Conservation (phyloP, 2,113 vertebrate genomes). For the Coreoperca whiteheadi region DNA sequence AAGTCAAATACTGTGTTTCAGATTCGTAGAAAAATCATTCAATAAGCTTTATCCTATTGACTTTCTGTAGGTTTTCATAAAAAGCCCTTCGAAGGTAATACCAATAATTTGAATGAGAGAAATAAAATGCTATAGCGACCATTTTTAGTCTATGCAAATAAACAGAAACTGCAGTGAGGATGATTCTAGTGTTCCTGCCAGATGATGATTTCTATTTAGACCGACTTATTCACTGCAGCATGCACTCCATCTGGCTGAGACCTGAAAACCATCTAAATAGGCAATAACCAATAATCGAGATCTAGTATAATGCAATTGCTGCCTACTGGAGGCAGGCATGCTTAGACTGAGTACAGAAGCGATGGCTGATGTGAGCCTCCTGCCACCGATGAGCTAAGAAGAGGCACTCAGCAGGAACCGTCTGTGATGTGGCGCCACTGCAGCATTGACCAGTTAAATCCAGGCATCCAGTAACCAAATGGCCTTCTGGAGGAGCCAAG, state of each 20-base stretch:
- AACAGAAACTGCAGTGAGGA: background rate
- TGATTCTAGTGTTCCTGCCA: background rate
- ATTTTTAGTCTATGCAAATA: background rate
- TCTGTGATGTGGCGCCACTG: conserved; percentile 61
- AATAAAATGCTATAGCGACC: background rate
- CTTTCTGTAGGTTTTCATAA: background rate
- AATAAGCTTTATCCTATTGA: background rate
- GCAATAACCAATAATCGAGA: conserved; percentile 57
- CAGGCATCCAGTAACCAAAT: conserved; percentile 67
- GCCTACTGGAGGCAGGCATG: conserved; percentile 15
- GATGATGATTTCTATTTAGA: conserved; percentile 5
- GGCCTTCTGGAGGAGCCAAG: conserved; percentile 64
- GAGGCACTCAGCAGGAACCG: conserved; percentile 56
- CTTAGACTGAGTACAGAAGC: conserved; percentile 39
- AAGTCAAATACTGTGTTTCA: background rate
- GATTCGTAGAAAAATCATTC: background rate
- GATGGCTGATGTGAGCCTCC: conserved; percentile 47
- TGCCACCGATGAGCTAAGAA: conserved; percentile 64
- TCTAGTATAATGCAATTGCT: conserved; percentile 32
- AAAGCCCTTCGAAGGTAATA: too few relatives aligned
- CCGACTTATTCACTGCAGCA: background rate
- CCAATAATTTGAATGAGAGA: background rate
- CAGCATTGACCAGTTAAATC: conserved; percentile 63
- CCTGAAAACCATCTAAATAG: conserved; percentile 24
- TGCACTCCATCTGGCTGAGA: background rate